Evolutionary conservation across 2,797 vertebrate genomes (phyloP).

Genomic region (Sphenodon punctatus): DNA sequence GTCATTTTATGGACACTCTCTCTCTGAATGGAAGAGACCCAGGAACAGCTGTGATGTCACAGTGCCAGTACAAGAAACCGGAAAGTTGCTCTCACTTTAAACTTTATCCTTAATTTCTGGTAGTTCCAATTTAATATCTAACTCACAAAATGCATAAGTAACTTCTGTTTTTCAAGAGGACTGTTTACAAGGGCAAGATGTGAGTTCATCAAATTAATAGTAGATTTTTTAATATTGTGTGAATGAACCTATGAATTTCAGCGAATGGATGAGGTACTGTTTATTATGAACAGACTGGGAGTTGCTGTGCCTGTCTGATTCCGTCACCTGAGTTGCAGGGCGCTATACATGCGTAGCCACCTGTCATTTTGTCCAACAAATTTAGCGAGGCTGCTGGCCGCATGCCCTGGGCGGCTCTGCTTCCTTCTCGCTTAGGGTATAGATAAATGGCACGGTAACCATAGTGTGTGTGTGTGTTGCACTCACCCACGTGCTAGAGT

Average conservation of each 20-base stretch:
- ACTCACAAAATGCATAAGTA: not conserved
- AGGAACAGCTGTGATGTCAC: no score
- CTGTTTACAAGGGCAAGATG: not conserved
- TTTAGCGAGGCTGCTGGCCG: not conserved
- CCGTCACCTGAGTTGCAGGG: conserved; percentile 55
- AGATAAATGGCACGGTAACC: no score
- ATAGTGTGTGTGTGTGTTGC: no score
- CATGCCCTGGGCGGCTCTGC: not conserved
- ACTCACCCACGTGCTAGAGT: not conserved
- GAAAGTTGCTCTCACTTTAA: not conserved
- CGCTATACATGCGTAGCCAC: conserved; percentile 6
- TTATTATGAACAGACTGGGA: no score
- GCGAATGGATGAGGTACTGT: no score
- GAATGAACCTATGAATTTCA: conserved; percentile 45
- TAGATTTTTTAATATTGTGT: no score
- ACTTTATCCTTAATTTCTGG: not conserved
- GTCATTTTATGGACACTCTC: not conserved
- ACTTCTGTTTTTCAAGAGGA: not conserved
- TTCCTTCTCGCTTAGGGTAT: conserved; percentile 16
- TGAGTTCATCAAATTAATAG: no score
- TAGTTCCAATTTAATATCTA: not conserved
- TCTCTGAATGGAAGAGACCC: accelerated
- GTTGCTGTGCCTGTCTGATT: no score
- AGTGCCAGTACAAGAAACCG: not conserved
- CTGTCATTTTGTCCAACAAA: conserved; percentile 48